These are phyloP conservation scores for Oncorhynchus clarkii DNA, from an alignment of 2,113 vertebrate genomes.

Conservation along the genomic window DNA sequence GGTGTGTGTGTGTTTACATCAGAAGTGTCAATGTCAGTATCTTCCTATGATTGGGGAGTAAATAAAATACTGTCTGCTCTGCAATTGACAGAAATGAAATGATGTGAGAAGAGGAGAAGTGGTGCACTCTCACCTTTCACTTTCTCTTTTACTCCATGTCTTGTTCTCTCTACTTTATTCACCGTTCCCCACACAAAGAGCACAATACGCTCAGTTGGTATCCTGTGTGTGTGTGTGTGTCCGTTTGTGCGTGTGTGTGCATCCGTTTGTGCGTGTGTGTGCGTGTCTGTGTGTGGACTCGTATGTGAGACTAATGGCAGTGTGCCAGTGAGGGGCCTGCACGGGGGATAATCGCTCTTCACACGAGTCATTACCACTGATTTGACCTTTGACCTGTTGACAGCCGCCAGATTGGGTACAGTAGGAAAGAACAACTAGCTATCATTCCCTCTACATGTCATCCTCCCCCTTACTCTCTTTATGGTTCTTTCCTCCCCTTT, in stretches of 20 bases:
- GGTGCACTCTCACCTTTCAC: neutral
- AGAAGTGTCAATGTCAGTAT: conserved; percentile 4
- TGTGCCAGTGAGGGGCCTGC: conserved; percentile 29
- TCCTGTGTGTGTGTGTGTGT: conserved; percentile 9
- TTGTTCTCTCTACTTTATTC: neutral
- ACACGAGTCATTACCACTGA: conserved; percentile 61
- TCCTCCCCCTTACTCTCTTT: neutral
- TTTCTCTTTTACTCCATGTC: neutral
- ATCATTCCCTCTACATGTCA: neutral
- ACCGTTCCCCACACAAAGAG: neutral
- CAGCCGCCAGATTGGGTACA: conserved; percentile 17
- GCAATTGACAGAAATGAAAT: neutral
- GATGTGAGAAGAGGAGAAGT: neutral
- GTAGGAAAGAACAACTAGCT: conserved; percentile 7
- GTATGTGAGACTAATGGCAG: neutral
- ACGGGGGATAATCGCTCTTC: conserved; percentile 59
- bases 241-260: conserved; percentile 1
- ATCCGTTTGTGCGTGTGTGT: neutral
- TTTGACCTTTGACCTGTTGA: conserved; percentile 51
- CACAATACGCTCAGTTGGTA: neutral
- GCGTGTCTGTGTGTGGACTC: neutral
- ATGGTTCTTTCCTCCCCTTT: neutral
- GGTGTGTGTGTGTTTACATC: neutral
- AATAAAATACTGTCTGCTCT: neutral
- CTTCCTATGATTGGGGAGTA: neutral